A percentile compares a stretch with the other conserved stretches of the same genome.
These are phyloP conservation scores for Carapus acus DNA, from an alignment of 2,797 vertebrate species.

Conservation along the genomic window DNA sequence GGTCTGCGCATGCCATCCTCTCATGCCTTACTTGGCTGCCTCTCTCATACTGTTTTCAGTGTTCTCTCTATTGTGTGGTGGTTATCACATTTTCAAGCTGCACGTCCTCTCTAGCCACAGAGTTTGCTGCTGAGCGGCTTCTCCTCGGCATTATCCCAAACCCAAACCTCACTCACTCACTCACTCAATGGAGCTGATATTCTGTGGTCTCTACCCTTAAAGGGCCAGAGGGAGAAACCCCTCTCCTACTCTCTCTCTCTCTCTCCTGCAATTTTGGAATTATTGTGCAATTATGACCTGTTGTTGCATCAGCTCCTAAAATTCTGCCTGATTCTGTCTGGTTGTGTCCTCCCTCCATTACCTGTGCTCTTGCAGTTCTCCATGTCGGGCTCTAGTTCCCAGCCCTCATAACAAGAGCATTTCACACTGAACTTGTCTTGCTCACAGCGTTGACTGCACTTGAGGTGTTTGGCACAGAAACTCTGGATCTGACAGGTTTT, in stretches of 20 bases:
- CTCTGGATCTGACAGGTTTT: slow-evolving; percentile 97
- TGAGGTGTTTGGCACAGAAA: slow-evolving; percentile 95
- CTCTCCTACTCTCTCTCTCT: slow-evolving; percentile 2
- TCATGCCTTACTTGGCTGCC: slow-evolving; percentile 5
- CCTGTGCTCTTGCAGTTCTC: slow-evolving; percentile 94
- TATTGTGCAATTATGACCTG: background rate
- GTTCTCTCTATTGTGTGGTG: slow-evolving; percentile 23
- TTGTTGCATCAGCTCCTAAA: too few species aligned
- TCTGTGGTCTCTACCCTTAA: slow-evolving; percentile 14
- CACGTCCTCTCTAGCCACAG: slow-evolving; percentile 16
- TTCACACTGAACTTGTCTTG: slow-evolving; percentile 95
- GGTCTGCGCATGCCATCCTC: slow-evolving; percentile 17
- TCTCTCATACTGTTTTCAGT: slow-evolving; percentile 13
- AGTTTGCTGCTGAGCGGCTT: slow-evolving; percentile 34
- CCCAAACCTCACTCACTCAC: slow-evolving; percentile 29
- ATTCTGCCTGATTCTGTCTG: too few species aligned
- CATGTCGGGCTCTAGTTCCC: slow-evolving; percentile 87
- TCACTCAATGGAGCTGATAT: background rate
- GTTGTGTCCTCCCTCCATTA: slow-evolving; percentile 40
- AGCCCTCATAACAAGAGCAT: slow-evolving; percentile 94
- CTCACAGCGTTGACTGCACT: slow-evolving; percentile 94
- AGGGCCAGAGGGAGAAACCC: slow-evolving; percentile 10
- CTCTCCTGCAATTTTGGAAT: too few species aligned
- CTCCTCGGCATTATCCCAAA: slow-evolving; percentile 25
- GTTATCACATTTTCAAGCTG: slow-evolving; percentile 19